phyloP scores from a whole-genome alignment of 2,888 invertebrate species.

The Formica aserva region DNA sequence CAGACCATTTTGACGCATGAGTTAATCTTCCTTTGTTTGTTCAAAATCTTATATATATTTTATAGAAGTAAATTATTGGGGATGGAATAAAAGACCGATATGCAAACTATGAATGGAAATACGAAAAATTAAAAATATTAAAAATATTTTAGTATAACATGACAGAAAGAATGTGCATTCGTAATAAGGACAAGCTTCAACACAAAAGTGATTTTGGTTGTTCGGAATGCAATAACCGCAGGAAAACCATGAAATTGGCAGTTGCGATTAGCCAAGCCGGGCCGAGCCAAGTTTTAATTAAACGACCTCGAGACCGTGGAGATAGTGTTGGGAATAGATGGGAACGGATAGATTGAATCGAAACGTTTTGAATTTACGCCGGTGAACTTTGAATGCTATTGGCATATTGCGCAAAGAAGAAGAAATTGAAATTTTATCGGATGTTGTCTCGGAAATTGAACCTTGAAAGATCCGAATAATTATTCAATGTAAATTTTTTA shows the following conservation, averaged over 20 bases:
- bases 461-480: not conserved
- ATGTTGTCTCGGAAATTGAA: not conserved
- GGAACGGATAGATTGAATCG: constrained; percentile 33
- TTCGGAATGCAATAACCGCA: constrained; percentile 22
- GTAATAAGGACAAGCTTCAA: constrained; percentile 17
- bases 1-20: not conserved
- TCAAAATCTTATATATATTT: not conserved
- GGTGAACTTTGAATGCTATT: not conserved
- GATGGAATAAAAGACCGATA: not conserved
- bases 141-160: not conserved
- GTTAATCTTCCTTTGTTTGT: not conserved
- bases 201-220: not conserved
- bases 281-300: constrained; percentile 46
- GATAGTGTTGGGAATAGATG: constrained; percentile 52
- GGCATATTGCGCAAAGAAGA: not conserved
- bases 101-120: not conserved
- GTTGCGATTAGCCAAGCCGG: constrained; percentile 32
- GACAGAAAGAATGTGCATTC: not conserved
- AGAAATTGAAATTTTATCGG: not conserved
- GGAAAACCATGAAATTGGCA: constrained; percentile 47
- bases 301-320: constrained; percentile 52
- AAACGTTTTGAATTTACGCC: constrained; percentile 35
- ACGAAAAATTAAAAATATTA: not conserved
- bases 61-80: not conserved
- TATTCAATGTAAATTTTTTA: not conserved